A percentile compares a stretch with the other conserved stretches of the same genome.
These are phyloP conservation scores for Suricata suricatta DNA, from an alignment of 2,113 vertebrate genomes.

Conservation along the genomic window DNA sequence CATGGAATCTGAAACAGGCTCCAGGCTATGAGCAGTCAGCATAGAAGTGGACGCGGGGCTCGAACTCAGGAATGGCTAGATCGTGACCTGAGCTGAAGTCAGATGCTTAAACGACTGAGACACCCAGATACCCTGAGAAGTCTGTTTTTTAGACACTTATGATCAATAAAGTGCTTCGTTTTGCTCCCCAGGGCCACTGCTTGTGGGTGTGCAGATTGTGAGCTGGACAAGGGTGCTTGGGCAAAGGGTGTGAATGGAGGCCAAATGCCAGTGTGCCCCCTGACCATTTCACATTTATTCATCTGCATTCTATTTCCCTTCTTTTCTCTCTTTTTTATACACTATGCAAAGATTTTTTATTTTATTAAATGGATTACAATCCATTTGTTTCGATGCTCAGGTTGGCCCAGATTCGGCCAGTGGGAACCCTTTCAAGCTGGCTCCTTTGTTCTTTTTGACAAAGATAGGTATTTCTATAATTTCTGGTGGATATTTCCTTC, in stretches of 20 bases:
- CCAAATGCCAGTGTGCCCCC: neutral
- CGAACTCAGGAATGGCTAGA: no score
- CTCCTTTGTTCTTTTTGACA: neutral
- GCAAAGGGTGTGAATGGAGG: neutral
- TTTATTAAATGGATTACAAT: neutral
- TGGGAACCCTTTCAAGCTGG: neutral
- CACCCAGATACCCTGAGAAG: neutral
- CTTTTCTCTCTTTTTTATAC: neutral
- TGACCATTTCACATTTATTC: neutral
- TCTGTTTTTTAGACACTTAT: neutral
- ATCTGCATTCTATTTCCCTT: neutral
- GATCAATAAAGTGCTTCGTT: neutral
- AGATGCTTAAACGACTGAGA: no score
- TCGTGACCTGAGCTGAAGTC: no score
- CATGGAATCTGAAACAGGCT: no score
- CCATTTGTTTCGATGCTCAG: neutral
- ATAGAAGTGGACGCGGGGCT: rapidly evolving
- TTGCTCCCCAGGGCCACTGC: neutral
- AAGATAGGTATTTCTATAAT: neutral
- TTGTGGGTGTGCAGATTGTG: neutral
- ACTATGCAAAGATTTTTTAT: neutral
- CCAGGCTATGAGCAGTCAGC: no score
- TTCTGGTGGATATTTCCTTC: neutral
- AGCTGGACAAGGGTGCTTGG: neutral
- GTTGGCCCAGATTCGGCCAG: neutral